Percentiles rank a stretch among this genome's conserved stretches.
Evolutionary conservation across 2,888 invertebrate species (phyloP).

Genomic region (Pammene fasciana): DNA sequence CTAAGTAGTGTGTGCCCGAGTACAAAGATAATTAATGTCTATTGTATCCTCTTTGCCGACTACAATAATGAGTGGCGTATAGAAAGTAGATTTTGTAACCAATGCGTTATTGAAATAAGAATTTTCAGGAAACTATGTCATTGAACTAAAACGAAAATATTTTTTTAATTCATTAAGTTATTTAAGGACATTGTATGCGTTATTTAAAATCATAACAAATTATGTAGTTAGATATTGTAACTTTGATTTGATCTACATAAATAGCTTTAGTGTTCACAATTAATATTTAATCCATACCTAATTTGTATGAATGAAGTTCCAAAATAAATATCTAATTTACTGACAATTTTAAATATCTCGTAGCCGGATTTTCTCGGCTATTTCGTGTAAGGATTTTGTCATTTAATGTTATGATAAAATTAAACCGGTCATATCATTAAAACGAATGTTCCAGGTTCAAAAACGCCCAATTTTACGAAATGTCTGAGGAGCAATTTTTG

Average conservation of each 20-base stretch:
- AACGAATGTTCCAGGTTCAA: no score
- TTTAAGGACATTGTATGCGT: neutral
- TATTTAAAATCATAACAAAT: slow-evolving; percentile 16
- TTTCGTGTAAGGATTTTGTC: no score
- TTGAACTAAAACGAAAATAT: neutral
- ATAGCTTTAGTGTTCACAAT: slow-evolving; percentile 21
- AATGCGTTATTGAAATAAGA: neutral
- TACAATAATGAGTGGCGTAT: neutral
- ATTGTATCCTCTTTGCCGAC: no score
- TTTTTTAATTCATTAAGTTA: no score
- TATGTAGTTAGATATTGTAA: slow-evolving; percentile 32
- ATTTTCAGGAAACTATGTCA: neutral
- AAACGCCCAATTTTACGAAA: no score
- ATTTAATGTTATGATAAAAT: no score
- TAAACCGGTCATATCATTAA: no score
- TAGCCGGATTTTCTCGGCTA: neutral
- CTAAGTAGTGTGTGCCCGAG: no score
- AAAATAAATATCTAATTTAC: slow-evolving; percentile 17
- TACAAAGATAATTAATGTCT: no score
- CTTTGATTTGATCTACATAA: slow-evolving; percentile 13
- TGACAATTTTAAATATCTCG: slow-evolving; percentile 3
- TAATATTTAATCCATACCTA: slow-evolving; percentile 19
- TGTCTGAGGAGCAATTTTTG: no score
- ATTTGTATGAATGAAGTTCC: slow-evolving; percentile 14
- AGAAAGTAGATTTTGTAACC: no score